Conservation (phyloP, 2,797 vertebrate genomes). For the Loris lydekkerianus region DNA sequence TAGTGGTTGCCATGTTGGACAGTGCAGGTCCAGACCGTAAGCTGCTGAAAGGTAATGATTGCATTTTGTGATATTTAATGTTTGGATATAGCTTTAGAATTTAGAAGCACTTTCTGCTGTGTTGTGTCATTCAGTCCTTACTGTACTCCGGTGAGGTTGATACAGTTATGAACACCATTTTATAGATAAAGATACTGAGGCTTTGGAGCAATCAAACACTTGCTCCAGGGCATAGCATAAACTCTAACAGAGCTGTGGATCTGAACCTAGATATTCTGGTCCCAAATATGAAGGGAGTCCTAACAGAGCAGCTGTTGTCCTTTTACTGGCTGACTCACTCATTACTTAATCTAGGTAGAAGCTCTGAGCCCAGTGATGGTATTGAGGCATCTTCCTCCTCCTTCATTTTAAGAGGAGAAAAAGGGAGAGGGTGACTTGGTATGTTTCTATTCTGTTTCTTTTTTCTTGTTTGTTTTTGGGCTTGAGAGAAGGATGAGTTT, state of each 20-base stretch:
- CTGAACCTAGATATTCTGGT: neutral
- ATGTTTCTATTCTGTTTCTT: neutral
- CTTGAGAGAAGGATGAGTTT: conserved; percentile 29
- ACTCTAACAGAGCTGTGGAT: neutral
- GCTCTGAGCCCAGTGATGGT: neutral
- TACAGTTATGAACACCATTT: neutral
- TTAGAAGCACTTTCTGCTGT: neutral
- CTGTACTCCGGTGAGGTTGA: neutral
- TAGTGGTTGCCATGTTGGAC: neutral
- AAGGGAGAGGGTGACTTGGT: neutral
- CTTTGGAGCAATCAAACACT: neutral
- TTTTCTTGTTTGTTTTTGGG: neutral
- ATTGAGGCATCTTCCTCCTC: neutral
- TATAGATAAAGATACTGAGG: neutral
- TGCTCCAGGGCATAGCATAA: neutral
- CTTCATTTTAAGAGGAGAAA: neutral
- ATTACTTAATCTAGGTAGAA: neutral
- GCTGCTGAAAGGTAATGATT: neutral
- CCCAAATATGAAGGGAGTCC: neutral
- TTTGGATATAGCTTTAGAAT: neutral
- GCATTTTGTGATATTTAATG: neutral
- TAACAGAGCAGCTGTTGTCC: neutral
- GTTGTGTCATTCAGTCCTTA: neutral
- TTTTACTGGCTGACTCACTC: neutral
- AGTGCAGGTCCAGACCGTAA: neutral